phyloP scores from a whole-genome alignment of 2,888 invertebrate species.

The Calliopum simillimum region DNA sequence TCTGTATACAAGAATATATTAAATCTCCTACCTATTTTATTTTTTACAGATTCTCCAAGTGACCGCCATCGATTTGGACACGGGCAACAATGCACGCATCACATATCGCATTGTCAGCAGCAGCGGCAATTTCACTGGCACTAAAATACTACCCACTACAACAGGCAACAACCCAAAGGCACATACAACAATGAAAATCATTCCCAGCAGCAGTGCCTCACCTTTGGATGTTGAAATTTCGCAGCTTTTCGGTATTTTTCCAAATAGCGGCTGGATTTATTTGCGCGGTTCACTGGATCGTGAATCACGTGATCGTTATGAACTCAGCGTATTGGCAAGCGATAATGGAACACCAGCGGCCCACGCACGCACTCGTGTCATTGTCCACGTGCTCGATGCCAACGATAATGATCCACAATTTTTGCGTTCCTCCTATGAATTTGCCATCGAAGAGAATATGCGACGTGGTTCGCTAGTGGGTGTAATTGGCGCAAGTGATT shows the following conservation, averaged over 20 bases:
- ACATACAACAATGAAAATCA: background rate
- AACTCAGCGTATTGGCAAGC: conserved; percentile 82
- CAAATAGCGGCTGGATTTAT: conserved; percentile 89
- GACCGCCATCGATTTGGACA: conserved; percentile 92
- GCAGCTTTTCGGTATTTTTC: conserved; percentile 84
- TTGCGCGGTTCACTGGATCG: conserved; percentile 84
- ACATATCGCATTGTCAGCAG: conserved; percentile 80
- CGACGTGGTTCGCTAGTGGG: conserved; percentile 83
- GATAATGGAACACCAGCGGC: conserved; percentile 92
- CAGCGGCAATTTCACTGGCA: conserved; percentile 55
- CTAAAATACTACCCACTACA: conserved; percentile 44
- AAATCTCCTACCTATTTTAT: conserved; percentile 14
- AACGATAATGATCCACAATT: conserved; percentile 94
- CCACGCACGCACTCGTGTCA: conserved; percentile 82
- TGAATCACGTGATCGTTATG: conserved; percentile 81
- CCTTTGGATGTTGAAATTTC: conserved; percentile 66
- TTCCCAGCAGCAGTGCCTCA: conserved; percentile 39
- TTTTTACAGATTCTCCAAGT: conserved; percentile 82
- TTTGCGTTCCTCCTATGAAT: conserved; percentile 79
- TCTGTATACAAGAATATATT: conserved; percentile 10
- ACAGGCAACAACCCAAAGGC: conserved; percentile 31
- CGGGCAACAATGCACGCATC: conserved; percentile 93
- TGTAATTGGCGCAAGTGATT: conserved; percentile 80
- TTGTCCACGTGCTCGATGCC: conserved; percentile 85
- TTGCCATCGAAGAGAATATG: conserved; percentile 85